Percentiles rank a stretch among this genome's conserved stretches.
Evolutionary conservation across 2,797 vertebrate species (phyloP).

Genomic region (Xiphorhynchus erythropygius): DNA sequence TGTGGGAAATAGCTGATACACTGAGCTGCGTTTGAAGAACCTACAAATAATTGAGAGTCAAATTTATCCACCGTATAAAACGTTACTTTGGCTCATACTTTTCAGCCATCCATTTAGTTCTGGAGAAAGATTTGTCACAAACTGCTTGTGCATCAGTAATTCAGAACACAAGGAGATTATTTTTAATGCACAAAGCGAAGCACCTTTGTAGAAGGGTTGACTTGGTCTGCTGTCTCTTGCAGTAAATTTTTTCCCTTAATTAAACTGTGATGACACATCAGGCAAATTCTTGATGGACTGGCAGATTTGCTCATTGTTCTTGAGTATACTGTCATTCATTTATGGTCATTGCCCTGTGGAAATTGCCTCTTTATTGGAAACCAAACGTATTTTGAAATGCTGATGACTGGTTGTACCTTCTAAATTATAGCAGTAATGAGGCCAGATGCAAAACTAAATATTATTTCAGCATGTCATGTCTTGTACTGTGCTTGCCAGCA

Average conservation of each 20-base stretch:
- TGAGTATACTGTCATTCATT: background rate
- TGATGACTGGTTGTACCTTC: background rate
- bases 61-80: background rate
- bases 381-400: background rate
- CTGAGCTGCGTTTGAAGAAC: background rate
- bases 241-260: background rate
- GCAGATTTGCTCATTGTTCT: background rate
- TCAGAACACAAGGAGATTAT: background rate
- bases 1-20: background rate
- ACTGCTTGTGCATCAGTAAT: background rate
- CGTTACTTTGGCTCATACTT: background rate
- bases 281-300: background rate
- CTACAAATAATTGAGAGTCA: background rate
- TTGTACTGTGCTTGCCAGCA: background rate
- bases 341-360: conserved; percentile 5
- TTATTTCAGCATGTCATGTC: conserved; percentile 7
- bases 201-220: background rate
- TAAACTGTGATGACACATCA: conserved; percentile 17
- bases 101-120: background rate
- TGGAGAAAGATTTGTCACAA: background rate
- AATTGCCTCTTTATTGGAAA: conserved; percentile 16
- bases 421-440: background rate
- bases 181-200: background rate
- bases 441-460: conserved; percentile 17
- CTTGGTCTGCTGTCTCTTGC: background rate